Conservation (phyloP, 2,797 vertebrate species). For the Siniperca undulata region DNA sequence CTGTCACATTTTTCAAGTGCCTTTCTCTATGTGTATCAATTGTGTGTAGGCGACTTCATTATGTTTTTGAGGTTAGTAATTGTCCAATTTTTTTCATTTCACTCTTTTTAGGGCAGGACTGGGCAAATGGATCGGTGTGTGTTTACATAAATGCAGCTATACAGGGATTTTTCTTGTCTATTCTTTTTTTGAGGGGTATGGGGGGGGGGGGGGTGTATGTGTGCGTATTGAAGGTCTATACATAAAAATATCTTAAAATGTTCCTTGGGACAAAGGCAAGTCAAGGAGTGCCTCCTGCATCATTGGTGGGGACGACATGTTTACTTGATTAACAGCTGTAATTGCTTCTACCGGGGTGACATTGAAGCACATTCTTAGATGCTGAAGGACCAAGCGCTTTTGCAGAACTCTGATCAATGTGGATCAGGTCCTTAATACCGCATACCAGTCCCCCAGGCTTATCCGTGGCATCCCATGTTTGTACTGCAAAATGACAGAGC, state of each 20-base stretch:
- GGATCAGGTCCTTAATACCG: slow-evolving; percentile 54
- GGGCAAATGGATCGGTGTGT: neutral
- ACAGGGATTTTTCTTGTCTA: neutral
- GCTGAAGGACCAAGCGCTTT: slow-evolving; percentile 21
- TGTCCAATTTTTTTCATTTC: neutral
- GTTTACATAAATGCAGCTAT: neutral
- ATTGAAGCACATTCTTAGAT: slow-evolving; percentile 30
- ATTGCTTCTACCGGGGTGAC: slow-evolving; percentile 17
- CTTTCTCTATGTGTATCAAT: slow-evolving; percentile 13
- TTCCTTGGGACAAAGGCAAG: neutral
- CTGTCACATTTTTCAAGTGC: slow-evolving; percentile 21
- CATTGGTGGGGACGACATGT: neutral
- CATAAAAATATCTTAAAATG: neutral
- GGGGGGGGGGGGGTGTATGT: too few species aligned
- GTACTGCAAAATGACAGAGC: slow-evolving; percentile 67
- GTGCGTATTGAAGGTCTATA: neutral
- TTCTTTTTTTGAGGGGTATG: neutral
- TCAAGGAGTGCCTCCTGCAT: neutral
- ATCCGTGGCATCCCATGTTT: slow-evolving; percentile 57
- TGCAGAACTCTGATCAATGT: slow-evolving; percentile 43
- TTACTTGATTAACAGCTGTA: slow-evolving; percentile 17
- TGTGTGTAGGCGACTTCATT: slow-evolving; percentile 2
- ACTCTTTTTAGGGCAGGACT: neutral
- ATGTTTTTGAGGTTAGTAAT: slow-evolving; percentile 7
- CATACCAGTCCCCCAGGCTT: slow-evolving; percentile 55